Evolutionary conservation across 23 tunicate species (phyloP).

Genomic region (Halocynthia roretzi): DNA sequence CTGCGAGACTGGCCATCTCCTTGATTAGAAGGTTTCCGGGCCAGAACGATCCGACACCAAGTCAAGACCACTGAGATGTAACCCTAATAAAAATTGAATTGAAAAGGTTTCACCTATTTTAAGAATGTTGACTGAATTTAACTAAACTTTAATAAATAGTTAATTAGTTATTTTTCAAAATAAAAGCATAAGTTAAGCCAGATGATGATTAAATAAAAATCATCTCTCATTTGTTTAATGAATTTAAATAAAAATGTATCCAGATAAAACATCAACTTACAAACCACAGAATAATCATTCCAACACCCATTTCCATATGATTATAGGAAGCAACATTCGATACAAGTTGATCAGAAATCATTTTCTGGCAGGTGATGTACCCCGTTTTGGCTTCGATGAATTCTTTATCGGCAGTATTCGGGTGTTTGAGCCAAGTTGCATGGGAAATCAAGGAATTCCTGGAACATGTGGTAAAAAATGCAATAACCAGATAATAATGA

Average conservation of each 20-base stretch:
- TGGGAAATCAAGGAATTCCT: slow-evolving; percentile 13
- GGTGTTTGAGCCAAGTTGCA: slow-evolving; percentile 16
- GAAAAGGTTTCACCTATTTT: background rate
- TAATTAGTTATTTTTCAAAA: too few relatives aligned
- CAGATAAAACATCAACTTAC: slow-evolving; percentile 25
- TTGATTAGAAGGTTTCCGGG: background rate
- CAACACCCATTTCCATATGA: slow-evolving; percentile 40
- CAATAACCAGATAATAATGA: too few relatives aligned
- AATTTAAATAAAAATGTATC: background rate
- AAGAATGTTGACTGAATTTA: too few relatives aligned
- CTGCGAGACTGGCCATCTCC: background rate
- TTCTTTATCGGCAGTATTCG: background rate
- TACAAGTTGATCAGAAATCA: slow-evolving; percentile 27
- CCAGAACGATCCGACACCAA: slow-evolving; percentile 13
- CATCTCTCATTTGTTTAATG: too few relatives aligned
- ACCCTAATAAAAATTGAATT: slow-evolving; percentile 1
- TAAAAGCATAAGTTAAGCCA: too few relatives aligned
- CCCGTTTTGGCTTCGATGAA: slow-evolving; percentile 29
- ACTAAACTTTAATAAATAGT: too few relatives aligned
- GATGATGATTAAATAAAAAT: too few relatives aligned
- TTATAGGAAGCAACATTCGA: slow-evolving; percentile 69
- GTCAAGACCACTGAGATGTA: slow-evolving; percentile 10
- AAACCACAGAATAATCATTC: slow-evolving; percentile 27
- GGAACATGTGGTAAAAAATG: background rate
- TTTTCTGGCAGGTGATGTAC: slow-evolving; percentile 36